These are phyloP conservation scores for Eupithecia exiguata DNA, from an alignment of 2,888 invertebrate species.

Conservation along the genomic window DNA sequence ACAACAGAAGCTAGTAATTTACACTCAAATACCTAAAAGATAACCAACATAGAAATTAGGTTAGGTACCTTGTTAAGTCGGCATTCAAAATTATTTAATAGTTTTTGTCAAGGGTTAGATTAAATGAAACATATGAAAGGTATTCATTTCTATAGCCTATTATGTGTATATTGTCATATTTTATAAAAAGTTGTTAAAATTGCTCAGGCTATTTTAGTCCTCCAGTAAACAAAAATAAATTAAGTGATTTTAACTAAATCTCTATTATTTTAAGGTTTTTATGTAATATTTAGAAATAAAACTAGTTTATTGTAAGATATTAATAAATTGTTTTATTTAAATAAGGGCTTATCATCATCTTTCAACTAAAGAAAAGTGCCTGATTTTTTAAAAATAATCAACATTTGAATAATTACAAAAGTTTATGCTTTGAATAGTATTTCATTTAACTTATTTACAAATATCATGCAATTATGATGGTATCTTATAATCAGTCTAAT, in stretches of 20 bases:
- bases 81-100: background rate
- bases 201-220: constrained; percentile 9
- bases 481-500: constrained; percentile 26
- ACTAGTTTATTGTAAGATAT: constrained; percentile 50
- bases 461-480: constrained; percentile 16
- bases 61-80: background rate
- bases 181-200: constrained; percentile 1
- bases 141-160: background rate
- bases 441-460: constrained; percentile 14
- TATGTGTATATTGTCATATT: background rate
- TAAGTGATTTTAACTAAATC: constrained; percentile 31
- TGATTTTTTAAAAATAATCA: constrained; percentile 16
- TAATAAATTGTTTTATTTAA: constrained; percentile 41
- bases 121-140: background rate
- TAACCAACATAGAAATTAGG: background rate
- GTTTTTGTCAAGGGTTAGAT: background rate
- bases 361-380: constrained; percentile 2
- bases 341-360: constrained; percentile 1
- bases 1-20: constrained; percentile 1
- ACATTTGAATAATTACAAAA: constrained; percentile 6
- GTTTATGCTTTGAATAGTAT: background rate
- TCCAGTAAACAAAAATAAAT: constrained; percentile 16
- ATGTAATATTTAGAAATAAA: constrained; percentile 68
- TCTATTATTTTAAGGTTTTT: constrained; percentile 57
- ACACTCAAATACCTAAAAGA: background rate